Percentiles rank a stretch among this genome's conserved stretches.
Evolutionary conservation across 2,113 vertebrate species (phyloP).

Genomic region (Prionailurus bengalensis): DNA sequence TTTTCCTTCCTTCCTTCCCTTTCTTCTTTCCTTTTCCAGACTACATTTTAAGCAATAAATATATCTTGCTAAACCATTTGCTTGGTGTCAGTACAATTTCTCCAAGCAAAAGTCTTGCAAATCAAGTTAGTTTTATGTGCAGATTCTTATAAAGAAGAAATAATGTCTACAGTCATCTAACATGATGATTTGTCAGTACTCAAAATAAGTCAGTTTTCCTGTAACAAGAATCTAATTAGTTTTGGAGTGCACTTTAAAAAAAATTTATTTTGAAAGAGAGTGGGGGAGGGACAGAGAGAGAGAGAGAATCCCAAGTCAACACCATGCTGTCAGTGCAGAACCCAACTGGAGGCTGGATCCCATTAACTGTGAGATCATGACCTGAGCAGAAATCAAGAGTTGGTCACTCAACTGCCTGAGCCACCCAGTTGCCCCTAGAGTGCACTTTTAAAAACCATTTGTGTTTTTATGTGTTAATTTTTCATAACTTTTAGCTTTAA

Average conservation of each 20-base stretch:
- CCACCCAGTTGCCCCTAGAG: background rate
- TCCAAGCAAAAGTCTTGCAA: background rate
- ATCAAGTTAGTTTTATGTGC: constrained; percentile 6
- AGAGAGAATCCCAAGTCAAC: background rate
- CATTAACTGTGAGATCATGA: background rate
- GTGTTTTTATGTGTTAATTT: background rate
- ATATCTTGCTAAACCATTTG: background rate
- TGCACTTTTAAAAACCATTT: background rate
- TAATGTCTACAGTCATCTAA: background rate
- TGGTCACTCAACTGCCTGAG: background rate
- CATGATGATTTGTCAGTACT: background rate
- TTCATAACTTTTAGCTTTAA: background rate
- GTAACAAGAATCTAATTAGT: background rate
- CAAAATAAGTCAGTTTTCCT: background rate
- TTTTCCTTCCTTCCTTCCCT: background rate
- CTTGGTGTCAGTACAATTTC: background rate
- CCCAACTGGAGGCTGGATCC: background rate
- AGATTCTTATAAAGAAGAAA: background rate
- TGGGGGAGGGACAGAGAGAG: background rate
- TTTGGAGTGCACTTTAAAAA: background rate
- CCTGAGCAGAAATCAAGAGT: background rate
- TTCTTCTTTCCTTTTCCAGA: background rate
- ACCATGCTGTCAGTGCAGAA: too few species aligned
- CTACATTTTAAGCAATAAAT: background rate
- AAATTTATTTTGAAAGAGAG: background rate